Evolutionary conservation across 2,797 vertebrate genomes (phyloP).

Genomic region (Cheirogaleus major): DNA sequence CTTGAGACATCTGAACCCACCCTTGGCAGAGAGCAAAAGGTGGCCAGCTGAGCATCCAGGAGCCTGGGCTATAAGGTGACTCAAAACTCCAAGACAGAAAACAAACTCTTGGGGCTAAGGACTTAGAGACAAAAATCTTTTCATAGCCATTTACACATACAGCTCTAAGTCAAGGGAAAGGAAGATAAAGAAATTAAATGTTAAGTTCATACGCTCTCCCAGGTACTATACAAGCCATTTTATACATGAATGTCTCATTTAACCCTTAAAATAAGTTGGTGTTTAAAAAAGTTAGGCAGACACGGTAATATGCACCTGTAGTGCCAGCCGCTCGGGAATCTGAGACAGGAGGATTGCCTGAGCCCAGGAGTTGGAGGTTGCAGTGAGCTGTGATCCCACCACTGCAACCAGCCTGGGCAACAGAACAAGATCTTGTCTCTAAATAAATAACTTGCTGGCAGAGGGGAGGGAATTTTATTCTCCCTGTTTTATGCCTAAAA

Average conservation of each 20-base stretch:
- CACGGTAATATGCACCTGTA: neutral
- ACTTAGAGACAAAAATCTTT: neutral
- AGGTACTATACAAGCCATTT: neutral
- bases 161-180: neutral
- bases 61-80: neutral
- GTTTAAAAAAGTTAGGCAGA: neutral
- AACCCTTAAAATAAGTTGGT: neutral
- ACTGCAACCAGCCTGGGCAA: neutral
- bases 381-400: neutral
- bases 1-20: neutral
- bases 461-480: neutral
- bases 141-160: neutral
- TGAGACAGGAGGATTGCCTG: neutral
- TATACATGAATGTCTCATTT: neutral
- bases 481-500: neutral
- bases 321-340: neutral
- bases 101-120: neutral
- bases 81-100: neutral
- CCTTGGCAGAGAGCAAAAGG: neutral
- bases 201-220: neutral
- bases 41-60: neutral
- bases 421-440: neutral
- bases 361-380: neutral
- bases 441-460: neutral
- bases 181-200: neutral